Conservation (phyloP, 2,888 invertebrate genomes). For the Nephrocerus scutellatus region DNA sequence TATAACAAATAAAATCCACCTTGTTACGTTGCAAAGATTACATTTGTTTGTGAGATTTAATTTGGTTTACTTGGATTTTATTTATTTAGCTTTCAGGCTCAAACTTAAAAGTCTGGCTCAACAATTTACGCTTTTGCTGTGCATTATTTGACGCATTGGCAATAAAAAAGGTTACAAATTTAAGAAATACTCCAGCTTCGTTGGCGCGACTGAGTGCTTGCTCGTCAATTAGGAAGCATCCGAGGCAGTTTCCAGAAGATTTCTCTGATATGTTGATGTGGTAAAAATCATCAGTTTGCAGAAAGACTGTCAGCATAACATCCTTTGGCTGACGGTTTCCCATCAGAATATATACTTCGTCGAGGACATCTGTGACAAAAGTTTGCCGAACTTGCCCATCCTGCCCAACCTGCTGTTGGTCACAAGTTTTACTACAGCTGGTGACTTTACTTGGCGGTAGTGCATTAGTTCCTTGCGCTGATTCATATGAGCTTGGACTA, state of each 20-base stretch:
- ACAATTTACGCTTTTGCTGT: conserved; percentile 1
- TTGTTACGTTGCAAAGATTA: too few relatives aligned
- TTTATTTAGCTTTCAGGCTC: too few relatives aligned
- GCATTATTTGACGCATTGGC: conserved; percentile 17
- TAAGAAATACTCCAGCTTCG: conserved; percentile 21
- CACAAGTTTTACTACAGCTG: too few relatives aligned
- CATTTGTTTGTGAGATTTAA: too few relatives aligned
- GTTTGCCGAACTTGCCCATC: too few relatives aligned
- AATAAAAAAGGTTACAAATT: conserved; percentile 25
- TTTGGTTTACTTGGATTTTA: too few relatives aligned
- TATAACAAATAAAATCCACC: too few relatives aligned
- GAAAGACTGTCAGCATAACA: conserved; percentile 25
- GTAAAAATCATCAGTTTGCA: conserved; percentile 28
- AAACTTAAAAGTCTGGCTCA: conserved; percentile 21
- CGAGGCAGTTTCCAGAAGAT: conserved; percentile 18
- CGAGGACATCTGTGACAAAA: too few relatives aligned
- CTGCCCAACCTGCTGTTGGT: too few relatives aligned
- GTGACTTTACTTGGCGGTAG: too few relatives aligned
- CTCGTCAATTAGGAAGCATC: conserved; percentile 29
- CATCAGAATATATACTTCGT: conserved; percentile 16
- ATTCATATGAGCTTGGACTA: too few relatives aligned
- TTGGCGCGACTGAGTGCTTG: conserved; percentile 26
- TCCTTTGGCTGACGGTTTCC: conserved; percentile 5
- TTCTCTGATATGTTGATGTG: conserved; percentile 29
- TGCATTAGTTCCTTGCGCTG: too few relatives aligned